Evolutionary conservation across 2,888 invertebrate species (phyloP).

Genomic region (Taenaris catops): DNA sequence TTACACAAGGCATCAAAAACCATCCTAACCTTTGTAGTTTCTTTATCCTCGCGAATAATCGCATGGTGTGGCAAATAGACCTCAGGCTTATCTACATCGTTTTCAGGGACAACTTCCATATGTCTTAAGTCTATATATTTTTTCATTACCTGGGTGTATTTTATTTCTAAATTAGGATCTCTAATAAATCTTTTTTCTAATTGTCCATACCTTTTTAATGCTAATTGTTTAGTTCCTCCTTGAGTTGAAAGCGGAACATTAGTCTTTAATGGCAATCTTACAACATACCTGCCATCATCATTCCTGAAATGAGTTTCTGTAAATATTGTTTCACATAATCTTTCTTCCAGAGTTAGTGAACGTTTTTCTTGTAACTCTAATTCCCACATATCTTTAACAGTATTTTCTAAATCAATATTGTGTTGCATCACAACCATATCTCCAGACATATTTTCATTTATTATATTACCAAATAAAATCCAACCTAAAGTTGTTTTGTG

Average conservation of each 20-base stretch:
- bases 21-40: constrained; percentile 27
- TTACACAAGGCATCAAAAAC: constrained; percentile 25
- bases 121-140: constrained; percentile 11
- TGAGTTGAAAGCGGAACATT: too few species aligned
- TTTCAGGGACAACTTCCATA: constrained; percentile 6
- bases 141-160: constrained; percentile 8
- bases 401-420: too few species aligned
- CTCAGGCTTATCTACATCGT: background rate
- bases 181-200: constrained; percentile 1
- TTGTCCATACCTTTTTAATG: constrained; percentile 8
- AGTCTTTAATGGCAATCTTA: too few species aligned
- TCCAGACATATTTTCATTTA: too few species aligned
- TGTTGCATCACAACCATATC: too few species aligned
- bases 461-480: constrained; percentile 11
- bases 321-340: too few species aligned
- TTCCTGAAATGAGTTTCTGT: too few species aligned
- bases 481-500: constrained; percentile 18
- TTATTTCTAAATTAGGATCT: too few species aligned
- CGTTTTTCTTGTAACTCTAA: too few species aligned
- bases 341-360: too few species aligned
- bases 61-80: constrained; percentile 24
- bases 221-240: constrained; percentile 6
- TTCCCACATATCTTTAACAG: too few species aligned
- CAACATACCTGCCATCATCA: too few species aligned
- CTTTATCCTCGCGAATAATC: constrained; percentile 22